These are phyloP conservation scores for Brachystomella parvula DNA, from an alignment of 1,140 invertebrate species.

Conservation along the genomic window DNA sequence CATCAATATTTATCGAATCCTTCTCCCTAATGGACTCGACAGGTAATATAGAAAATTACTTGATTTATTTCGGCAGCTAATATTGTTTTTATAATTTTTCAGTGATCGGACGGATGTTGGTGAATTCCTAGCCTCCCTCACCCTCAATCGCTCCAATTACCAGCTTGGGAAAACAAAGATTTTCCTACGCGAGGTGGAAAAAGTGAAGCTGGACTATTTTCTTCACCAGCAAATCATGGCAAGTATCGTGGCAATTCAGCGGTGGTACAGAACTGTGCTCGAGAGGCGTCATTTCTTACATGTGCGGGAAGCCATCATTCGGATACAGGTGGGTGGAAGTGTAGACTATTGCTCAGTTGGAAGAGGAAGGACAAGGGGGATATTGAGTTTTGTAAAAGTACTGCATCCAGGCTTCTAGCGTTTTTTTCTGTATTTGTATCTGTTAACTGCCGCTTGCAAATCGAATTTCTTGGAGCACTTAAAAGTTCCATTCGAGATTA, in stretches of 20 bases:
- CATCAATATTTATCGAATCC: constrained; percentile 80
- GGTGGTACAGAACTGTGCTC: constrained; percentile 77
- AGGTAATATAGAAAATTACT: constrained; percentile 43
- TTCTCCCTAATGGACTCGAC: constrained; percentile 75
- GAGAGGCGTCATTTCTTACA: constrained; percentile 67
- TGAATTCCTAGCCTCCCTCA: constrained; percentile 66
- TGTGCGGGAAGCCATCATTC: constrained; percentile 61
- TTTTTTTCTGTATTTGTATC: no score
- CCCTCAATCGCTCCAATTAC: constrained; percentile 80
- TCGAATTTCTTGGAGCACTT: neutral
- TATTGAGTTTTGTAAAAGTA: no score
- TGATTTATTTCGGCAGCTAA: neutral
- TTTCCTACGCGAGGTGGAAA: constrained; percentile 88
- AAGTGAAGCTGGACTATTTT: constrained; percentile 79
- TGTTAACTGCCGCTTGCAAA: no score
- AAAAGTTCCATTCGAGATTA: neutral
- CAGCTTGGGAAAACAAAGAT: constrained; percentile 86
- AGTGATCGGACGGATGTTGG: constrained; percentile 69
- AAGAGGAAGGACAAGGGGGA: no score
- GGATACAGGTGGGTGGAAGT: constrained; percentile 56
- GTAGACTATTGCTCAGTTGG: neutral
- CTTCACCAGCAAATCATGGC: constrained; percentile 89
- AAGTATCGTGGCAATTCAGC: constrained; percentile 81
- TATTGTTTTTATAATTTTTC: constrained; percentile 29
- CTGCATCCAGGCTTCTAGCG: no score